Conservation (phyloP, 2,888 invertebrate genomes). For the Eupithecia vulgata region DNA sequence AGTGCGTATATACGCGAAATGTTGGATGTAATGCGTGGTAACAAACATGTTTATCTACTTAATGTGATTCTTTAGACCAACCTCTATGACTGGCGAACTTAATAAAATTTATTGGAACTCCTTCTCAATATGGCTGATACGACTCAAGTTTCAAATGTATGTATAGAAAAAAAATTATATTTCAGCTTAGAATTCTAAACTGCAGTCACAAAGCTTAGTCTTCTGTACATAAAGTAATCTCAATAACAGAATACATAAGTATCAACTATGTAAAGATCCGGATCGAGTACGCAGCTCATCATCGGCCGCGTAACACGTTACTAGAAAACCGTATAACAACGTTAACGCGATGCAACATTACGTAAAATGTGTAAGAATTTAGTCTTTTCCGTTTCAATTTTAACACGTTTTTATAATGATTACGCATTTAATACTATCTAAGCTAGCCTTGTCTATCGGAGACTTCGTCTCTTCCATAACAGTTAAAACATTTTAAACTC, state of each 20-base stretch:
- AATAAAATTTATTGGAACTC: not conserved
- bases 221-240: not conserved
- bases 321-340: constrained; percentile 75
- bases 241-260: constrained; percentile 24
- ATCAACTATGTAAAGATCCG: constrained; percentile 57
- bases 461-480: constrained; percentile 78
- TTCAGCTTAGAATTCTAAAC: not conserved
- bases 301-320: constrained; percentile 61
- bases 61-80: constrained; percentile 3
- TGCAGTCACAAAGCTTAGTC: constrained; percentile 10
- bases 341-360: constrained; percentile 79
- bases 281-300: constrained; percentile 40
- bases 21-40: constrained; percentile 51
- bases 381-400: constrained; percentile 83
- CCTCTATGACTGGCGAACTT: not conserved
- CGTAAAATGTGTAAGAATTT: constrained; percentile 80
- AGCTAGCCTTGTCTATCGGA: constrained; percentile 81
- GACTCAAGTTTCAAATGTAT: not conserved
- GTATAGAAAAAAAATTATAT: not conserved
- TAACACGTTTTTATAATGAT: constrained; percentile 79
- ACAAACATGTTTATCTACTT: constrained; percentile 43
- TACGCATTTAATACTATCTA: constrained; percentile 79
- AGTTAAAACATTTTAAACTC: constrained; percentile 76
- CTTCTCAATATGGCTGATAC: not conserved
- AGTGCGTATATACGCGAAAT: constrained; percentile 55